phyloP scores from a whole-genome alignment of 2,113 vertebrate genomes.

The Apistogramma diplotaenia region DNA sequence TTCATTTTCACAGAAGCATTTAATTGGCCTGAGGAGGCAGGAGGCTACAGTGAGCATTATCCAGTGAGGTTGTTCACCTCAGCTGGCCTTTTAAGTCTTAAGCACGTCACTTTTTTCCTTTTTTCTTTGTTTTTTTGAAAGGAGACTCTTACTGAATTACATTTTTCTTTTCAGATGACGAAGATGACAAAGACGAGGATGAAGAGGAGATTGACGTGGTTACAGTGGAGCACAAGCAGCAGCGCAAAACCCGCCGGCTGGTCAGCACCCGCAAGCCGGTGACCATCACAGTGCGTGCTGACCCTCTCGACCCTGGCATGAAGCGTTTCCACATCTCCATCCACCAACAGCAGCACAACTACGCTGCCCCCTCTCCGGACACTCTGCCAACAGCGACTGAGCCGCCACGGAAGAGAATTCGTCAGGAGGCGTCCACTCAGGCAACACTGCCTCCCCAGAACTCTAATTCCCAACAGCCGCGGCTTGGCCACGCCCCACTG shows the following conservation, averaged over 20 bases:
- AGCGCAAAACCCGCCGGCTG: constrained; percentile 83
- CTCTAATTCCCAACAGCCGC: constrained; percentile 53
- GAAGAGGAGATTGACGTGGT: constrained; percentile 95
- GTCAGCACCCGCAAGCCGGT: constrained; percentile 84
- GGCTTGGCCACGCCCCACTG: constrained; percentile 50
- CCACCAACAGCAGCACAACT: constrained; percentile 98
- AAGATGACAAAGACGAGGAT: constrained; percentile 73
- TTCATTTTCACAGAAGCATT: constrained; percentile 9
- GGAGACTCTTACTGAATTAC: background rate
- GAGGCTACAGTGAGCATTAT: background rate
- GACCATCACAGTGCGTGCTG: constrained; percentile 88
- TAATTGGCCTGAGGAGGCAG: background rate
- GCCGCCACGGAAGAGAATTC: constrained; percentile 69
- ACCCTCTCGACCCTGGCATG: constrained; percentile 87
- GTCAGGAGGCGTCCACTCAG: constrained; percentile 53
- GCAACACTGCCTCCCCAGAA: constrained; percentile 57
- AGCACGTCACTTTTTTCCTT: background rate
- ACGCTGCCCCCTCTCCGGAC: constrained; percentile 89
- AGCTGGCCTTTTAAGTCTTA: background rate
- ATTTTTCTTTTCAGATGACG: constrained; percentile 60
- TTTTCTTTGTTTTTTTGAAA: background rate
- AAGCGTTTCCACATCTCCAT: constrained; percentile 96
- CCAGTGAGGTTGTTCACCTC: background rate
- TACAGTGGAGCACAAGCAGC: constrained; percentile 91
- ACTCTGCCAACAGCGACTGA: constrained; percentile 52